Conservation (phyloP, 1,140 invertebrate species). For the Charaxes varanes region DNA sequence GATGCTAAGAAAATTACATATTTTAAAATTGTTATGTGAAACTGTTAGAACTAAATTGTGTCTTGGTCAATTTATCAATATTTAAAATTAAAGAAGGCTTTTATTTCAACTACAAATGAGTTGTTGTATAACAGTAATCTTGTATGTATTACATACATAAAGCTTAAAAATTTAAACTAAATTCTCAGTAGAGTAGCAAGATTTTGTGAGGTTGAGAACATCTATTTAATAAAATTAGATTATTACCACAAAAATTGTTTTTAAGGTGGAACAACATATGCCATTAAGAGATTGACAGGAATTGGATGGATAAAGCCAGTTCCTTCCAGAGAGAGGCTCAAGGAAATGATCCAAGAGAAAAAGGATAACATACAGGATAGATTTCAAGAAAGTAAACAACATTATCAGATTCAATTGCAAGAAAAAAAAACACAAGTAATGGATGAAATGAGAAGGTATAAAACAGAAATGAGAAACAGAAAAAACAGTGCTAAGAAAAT, state of each 20-base stretch:
- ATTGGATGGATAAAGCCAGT: constrained; percentile 82
- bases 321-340: constrained; percentile 76
- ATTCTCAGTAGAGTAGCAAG: no score
- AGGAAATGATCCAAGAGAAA: constrained; percentile 76
- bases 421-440: constrained; percentile 65
- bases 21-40: no score
- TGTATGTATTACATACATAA: no score
- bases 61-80: no score
- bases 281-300: constrained; percentile 80
- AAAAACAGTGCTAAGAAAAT: constrained; percentile 69
- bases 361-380: constrained; percentile 72
- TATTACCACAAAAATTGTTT: constrained; percentile 4
- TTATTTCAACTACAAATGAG: no score
- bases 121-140: no score
- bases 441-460: constrained; percentile 69
- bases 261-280: constrained; percentile 80
- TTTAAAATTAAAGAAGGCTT: no score
- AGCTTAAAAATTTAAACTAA: no score
- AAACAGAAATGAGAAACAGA: constrained; percentile 66
- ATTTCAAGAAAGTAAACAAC: constrained; percentile 68
- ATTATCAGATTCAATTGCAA: constrained; percentile 55
- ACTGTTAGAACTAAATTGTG: no score
- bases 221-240: no score
- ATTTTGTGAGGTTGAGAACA: no score
- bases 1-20: no score